Conservation (phyloP, 2,888 invertebrate species). For the Polia nebulosa region DNA sequence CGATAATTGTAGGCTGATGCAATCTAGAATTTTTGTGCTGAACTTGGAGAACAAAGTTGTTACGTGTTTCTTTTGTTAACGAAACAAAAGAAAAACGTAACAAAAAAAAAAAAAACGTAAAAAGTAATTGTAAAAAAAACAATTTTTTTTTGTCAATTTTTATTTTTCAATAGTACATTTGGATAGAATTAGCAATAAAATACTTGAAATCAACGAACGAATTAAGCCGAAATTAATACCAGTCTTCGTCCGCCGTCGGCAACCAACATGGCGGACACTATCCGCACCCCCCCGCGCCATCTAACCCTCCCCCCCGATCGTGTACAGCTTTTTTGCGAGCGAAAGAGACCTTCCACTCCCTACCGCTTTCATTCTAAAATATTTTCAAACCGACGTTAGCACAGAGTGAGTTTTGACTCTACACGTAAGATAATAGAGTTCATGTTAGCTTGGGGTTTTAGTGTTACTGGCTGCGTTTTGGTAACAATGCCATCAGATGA, state of each 20-base stretch:
- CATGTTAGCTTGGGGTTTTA: constrained; percentile 47
- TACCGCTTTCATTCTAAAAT: constrained; percentile 90
- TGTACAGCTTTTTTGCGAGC: constrained; percentile 90
- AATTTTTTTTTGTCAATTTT: neutral
- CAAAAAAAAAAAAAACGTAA: neutral
- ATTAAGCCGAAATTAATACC: constrained; percentile 89
- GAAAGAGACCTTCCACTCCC: constrained; percentile 89
- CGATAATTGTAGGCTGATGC: no score
- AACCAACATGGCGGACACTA: constrained; percentile 87
- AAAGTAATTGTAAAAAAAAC: neutral
- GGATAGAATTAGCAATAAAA: constrained; percentile 74
- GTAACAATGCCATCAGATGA: constrained; percentile 75
- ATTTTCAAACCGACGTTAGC: constrained; percentile 80
- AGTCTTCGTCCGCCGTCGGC: constrained; percentile 87
- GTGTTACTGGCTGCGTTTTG: constrained; percentile 65
- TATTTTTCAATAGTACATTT: constrained; percentile 54
- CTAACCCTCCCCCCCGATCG: constrained; percentile 78
- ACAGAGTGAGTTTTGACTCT: constrained; percentile 62
- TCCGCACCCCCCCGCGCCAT: constrained; percentile 72
- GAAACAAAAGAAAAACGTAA: neutral
- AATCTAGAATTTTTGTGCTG: no score
- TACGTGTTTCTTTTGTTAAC: no score
- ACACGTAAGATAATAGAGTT: neutral
- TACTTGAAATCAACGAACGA: constrained; percentile 85
- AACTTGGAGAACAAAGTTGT: no score